Percentiles rank a stretch among this genome's conserved stretches.
Evolutionary conservation across 1,140 invertebrate species (phyloP).

Genomic region (Drosophila mojavensis): DNA sequence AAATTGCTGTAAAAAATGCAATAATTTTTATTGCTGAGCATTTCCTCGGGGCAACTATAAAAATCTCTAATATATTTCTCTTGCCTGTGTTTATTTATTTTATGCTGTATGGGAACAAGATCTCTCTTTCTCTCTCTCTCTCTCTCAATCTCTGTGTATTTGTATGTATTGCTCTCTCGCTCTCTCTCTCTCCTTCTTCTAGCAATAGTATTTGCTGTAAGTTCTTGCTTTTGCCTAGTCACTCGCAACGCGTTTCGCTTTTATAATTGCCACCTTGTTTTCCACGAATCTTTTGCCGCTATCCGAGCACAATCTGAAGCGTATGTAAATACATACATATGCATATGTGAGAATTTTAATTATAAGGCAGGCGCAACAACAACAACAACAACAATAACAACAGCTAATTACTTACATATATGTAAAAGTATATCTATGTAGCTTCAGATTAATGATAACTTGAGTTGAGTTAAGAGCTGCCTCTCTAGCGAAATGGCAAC

Average conservation of each 20-base stretch:
- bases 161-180: constrained; percentile 2
- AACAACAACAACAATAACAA: constrained; percentile 37
- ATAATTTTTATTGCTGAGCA: constrained; percentile 25
- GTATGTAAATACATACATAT: constrained; percentile 58
- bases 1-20: constrained; percentile 28
- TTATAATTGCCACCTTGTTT: constrained; percentile 77
- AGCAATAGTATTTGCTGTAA: constrained; percentile 12
- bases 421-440: constrained; percentile 32
- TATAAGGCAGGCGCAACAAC: constrained; percentile 38
- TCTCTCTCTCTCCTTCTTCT: background rate
- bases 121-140: background rate
- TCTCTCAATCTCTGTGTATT: background rate
- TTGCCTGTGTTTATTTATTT: constrained; percentile 52
- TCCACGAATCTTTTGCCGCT: constrained; percentile 58
- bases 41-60: constrained; percentile 13
- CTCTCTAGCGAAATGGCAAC: constrained; percentile 44
- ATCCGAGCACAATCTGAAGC: constrained; percentile 51
- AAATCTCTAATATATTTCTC: constrained; percentile 34
- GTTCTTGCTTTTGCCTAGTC: constrained; percentile 33
- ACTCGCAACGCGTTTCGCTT: constrained; percentile 28
- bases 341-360: constrained; percentile 69
- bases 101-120: constrained; percentile 36
- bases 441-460: constrained; percentile 46
- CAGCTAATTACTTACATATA: constrained; percentile 53
- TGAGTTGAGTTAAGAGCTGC: constrained; percentile 16